These are phyloP conservation scores for Epicauta chinensis DNA, from an alignment of 1,140 invertebrate species.

Conservation along the genomic window DNA sequence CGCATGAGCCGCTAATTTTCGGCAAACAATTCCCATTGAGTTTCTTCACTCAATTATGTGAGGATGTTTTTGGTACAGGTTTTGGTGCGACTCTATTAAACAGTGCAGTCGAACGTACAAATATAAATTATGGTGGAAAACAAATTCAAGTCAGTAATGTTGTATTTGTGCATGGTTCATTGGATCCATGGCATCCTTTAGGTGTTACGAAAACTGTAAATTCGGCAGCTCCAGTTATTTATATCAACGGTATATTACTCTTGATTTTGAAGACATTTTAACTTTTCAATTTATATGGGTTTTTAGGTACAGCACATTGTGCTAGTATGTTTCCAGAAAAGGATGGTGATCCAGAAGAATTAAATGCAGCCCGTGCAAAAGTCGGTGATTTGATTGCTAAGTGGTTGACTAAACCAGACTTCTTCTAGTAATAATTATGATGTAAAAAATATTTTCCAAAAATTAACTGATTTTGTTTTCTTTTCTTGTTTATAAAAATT, in stretches of 20 bases:
- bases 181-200: conserved; percentile 91
- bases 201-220: conserved; percentile 57
- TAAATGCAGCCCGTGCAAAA: conserved; percentile 56
- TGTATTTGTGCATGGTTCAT: conserved; percentile 82
- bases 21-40: conserved; percentile 69
- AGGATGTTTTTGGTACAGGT: conserved; percentile 61
- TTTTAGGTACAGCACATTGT: conserved; percentile 70
- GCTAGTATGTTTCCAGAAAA: conserved; percentile 70
- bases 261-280: not conserved
- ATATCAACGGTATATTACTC: conserved; percentile 55
- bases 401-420: too few species aligned
- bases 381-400: conserved; percentile 50
- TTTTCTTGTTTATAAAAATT: too few species aligned
- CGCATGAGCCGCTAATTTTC: conserved; percentile 64
- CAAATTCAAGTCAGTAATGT: conserved; percentile 66
- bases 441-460: too few species aligned
- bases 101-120: conserved; percentile 60
- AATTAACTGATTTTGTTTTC: too few species aligned
- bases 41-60: conserved; percentile 77
- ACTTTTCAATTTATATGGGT: conserved; percentile 6
- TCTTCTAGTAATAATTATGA: too few species aligned
- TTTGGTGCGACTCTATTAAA: conserved; percentile 56
- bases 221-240: conserved; percentile 59
- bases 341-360: conserved; percentile 53
- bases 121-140: conserved; percentile 72